Evolutionary conservation across 2,113 vertebrate genomes (phyloP).

Genomic region (Acanthisitta chloris): DNA sequence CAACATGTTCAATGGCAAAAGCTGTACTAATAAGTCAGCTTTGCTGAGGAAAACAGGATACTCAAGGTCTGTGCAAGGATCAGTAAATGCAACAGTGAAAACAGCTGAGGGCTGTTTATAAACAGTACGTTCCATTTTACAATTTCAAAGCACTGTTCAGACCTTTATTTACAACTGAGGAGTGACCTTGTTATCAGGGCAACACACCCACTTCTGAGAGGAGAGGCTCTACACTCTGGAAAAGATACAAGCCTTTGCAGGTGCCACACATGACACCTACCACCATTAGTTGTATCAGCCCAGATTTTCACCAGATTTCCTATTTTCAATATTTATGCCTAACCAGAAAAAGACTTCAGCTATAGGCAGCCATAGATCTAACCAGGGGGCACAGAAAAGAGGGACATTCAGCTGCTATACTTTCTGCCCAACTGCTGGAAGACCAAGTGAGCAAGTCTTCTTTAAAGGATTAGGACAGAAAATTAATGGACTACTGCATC

Average conservation of each 20-base stretch:
- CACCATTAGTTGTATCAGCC: not conserved
- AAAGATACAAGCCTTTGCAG: not conserved
- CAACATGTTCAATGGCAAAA: not conserved
- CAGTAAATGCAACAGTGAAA: not conserved
- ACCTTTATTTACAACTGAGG: not conserved
- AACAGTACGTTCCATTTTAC: not conserved
- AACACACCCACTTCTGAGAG: not conserved
- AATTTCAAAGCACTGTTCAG: not conserved
- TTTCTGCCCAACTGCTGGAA: not conserved
- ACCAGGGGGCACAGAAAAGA: not conserved
- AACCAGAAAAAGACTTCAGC: not conserved
- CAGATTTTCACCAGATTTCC: not conserved
- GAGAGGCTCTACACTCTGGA: not conserved
- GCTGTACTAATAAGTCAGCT: not conserved
- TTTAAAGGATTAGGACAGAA: not conserved
- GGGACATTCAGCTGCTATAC: accelerated
- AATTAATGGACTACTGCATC: not conserved
- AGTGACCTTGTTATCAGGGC: not conserved
- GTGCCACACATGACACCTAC: accelerated
- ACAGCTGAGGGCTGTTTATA: not conserved
- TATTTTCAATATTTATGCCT: not conserved
- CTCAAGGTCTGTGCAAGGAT: not conserved
- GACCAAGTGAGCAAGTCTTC: not conserved
- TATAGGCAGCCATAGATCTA: not conserved
- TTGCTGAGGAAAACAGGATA: not conserved